phyloP scores from a whole-genome alignment of 2,888 invertebrate species.

The Itoplectis maculator region DNA sequence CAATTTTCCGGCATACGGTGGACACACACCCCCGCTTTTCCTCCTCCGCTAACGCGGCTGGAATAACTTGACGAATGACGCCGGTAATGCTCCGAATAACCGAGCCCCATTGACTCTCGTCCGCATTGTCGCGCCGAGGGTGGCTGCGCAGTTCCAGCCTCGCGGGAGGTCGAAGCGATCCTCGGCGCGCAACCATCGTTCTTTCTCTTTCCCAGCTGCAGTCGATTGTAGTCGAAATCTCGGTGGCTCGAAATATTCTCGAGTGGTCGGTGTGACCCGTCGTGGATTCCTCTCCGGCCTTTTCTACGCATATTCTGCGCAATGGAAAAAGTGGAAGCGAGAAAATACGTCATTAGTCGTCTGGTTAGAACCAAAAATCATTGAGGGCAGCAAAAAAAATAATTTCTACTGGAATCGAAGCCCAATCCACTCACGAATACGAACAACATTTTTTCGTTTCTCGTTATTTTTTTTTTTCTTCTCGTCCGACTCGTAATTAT shows the following conservation, averaged over 20 bases:
- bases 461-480: conserved; percentile 21
- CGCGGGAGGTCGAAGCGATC: conserved; percentile 57
- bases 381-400: neutral
- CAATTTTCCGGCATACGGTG: neutral
- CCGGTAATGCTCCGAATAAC: conserved; percentile 79
- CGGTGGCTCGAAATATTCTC: conserved; percentile 31
- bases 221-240: conserved; percentile 53
- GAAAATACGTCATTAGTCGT: conserved; percentile 2
- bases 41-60: conserved; percentile 62
- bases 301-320: conserved; percentile 18
- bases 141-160: conserved; percentile 54
- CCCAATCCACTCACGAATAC: neutral
- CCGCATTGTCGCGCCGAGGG: conserved; percentile 72
- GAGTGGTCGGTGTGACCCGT: conserved; percentile 25
- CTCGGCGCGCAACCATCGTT: conserved; percentile 28
- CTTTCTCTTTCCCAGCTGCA: conserved; percentile 25
- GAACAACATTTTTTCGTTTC: conserved; percentile 20
- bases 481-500: conserved; percentile 19
- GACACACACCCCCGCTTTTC: neutral
- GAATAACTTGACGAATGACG: conserved; percentile 78
- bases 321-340: neutral
- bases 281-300: conserved; percentile 22
- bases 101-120: conserved; percentile 75
- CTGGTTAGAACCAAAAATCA: conserved; percentile 16
- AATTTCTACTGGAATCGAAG: neutral